Conservation (phyloP, 2,797 vertebrate species). For the Hippocampus kuda region DNA sequence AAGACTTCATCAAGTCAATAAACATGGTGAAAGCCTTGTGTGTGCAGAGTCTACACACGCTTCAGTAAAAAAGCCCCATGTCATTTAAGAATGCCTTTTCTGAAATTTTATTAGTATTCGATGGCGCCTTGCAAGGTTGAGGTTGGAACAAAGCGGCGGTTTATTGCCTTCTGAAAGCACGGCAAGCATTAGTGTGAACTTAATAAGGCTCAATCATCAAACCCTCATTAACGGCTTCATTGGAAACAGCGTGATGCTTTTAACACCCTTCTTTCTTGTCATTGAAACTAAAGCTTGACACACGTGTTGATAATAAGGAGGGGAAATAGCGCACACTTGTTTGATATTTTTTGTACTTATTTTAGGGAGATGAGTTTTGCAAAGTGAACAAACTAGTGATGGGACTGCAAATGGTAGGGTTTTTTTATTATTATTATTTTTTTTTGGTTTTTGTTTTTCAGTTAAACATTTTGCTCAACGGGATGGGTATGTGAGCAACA, state of each 20-base stretch:
- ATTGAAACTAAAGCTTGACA: slow-evolving; percentile 1
- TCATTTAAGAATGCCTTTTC: slow-evolving; percentile 3
- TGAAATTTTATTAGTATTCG: neutral
- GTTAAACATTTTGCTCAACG: too few relatives aligned
- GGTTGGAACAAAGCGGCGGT: slow-evolving; percentile 5
- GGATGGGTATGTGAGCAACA: neutral
- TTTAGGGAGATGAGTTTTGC: neutral
- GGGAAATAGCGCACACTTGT: neutral
- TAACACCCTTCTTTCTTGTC: neutral
- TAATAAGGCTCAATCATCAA: slow-evolving; percentile 6
- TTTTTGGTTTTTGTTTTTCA: too few relatives aligned
- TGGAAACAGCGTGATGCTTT: slow-evolving; percentile 3
- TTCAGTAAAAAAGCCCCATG: slow-evolving; percentile 5
- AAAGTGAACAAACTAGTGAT: neutral
- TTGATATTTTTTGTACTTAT: neutral
- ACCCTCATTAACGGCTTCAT: slow-evolving; percentile 4
- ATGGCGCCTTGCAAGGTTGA: neutral
- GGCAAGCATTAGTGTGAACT: slow-evolving; percentile 1
- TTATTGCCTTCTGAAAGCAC: slow-evolving; percentile 1
- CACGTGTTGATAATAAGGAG: neutral
- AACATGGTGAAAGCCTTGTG: slow-evolving; percentile 19
- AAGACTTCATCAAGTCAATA: slow-evolving; percentile 15
- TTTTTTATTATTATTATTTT: too few relatives aligned
- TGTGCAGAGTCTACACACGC: slow-evolving; percentile 2
- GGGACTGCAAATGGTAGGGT: too few relatives aligned